A percentile compares a stretch with the other conserved stretches of the same genome.
phyloP scores from a whole-genome alignment of 2,888 invertebrate species.

The Cheilosia soror region DNA sequence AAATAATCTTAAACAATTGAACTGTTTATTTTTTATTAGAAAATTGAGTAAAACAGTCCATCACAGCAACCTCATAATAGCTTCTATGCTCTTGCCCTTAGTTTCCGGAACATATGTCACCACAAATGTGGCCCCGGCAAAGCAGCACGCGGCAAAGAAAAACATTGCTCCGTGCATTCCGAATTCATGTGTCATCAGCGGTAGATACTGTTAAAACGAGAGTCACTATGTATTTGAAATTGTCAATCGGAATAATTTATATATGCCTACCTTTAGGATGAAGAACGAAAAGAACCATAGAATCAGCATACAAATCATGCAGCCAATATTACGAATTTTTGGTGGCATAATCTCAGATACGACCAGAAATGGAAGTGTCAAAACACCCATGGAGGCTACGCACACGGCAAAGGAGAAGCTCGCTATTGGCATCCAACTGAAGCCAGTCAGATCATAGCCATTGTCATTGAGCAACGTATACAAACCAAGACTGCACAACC shows the following conservation, averaged over 20 bases:
- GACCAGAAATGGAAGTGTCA: conserved; percentile 82
- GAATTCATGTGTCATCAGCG: conserved; percentile 77
- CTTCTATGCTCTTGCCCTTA: conserved; percentile 81
- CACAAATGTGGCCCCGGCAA: conserved; percentile 80
- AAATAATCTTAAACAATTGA: too few species aligned
- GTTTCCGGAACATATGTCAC: conserved; percentile 81
- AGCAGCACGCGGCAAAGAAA: conserved; percentile 79
- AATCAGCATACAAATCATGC: conserved; percentile 78
- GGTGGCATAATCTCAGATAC: conserved; percentile 81
- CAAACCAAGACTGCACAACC: conserved; percentile 79
- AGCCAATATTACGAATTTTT: conserved; percentile 79
- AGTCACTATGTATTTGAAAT: too few species aligned
- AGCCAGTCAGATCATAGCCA: conserved; percentile 77
- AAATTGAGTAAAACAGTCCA: neutral
- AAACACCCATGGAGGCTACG: conserved; percentile 80
- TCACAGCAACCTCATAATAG: conserved; percentile 79
- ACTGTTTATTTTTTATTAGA: neutral
- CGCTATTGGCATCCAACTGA: conserved; percentile 81
- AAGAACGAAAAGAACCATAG: conserved; percentile 76
- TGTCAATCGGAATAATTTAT: neutral
- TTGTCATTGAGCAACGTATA: conserved; percentile 78
- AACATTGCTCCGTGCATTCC: conserved; percentile 81
- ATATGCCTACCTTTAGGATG: conserved; percentile 68
- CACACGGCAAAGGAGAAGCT: conserved; percentile 82
- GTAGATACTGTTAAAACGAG: conserved; percentile 78